Conservation (phyloP, 2,113 vertebrate genomes). For the Lampris incognitus region DNA sequence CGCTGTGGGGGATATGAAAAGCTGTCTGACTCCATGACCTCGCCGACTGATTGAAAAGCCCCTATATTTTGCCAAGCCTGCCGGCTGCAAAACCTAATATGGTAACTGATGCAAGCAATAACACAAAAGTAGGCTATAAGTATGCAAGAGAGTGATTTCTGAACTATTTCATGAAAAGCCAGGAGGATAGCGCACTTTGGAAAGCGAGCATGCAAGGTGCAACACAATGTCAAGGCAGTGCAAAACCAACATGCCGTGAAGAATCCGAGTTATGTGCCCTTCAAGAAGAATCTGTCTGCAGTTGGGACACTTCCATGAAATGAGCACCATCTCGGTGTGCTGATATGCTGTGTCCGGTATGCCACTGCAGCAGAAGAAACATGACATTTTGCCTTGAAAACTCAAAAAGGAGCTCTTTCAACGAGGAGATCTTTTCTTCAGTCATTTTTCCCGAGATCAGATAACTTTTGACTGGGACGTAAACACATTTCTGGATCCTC, state of each 20-base stretch:
- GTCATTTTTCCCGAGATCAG: constrained; percentile 2
- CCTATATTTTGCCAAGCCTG: constrained; percentile 48
- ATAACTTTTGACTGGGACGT: constrained; percentile 20
- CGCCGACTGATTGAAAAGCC: constrained; percentile 15
- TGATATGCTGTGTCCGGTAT: constrained; percentile 39
- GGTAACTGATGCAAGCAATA: constrained; percentile 10
- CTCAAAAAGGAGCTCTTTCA: constrained; percentile 13
- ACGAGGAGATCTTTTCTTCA: constrained; percentile 11
- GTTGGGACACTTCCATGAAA: constrained; percentile 50
- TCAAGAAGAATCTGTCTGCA: not conserved
- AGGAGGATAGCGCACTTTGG: constrained; percentile 38
- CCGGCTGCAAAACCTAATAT: constrained; percentile 24
- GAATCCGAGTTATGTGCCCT: constrained; percentile 48
- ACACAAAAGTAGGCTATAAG: constrained; percentile 14
- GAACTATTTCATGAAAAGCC: constrained; percentile 56
- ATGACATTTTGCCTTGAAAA: constrained; percentile 31
- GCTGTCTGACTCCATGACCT: constrained; percentile 21
- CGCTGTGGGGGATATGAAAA: constrained; percentile 43
- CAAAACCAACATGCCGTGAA: constrained; percentile 54
- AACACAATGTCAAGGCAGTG: constrained; percentile 34
- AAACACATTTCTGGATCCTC: not conserved
- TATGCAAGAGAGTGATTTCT: constrained; percentile 41
- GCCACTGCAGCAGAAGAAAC: constrained; percentile 36
- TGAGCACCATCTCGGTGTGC: constrained; percentile 53
- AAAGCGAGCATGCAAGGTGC: constrained; percentile 36